These are phyloP conservation scores for Takifugu rubripes DNA, from an alignment of 2,797 vertebrate species.

Conservation along the genomic window DNA sequence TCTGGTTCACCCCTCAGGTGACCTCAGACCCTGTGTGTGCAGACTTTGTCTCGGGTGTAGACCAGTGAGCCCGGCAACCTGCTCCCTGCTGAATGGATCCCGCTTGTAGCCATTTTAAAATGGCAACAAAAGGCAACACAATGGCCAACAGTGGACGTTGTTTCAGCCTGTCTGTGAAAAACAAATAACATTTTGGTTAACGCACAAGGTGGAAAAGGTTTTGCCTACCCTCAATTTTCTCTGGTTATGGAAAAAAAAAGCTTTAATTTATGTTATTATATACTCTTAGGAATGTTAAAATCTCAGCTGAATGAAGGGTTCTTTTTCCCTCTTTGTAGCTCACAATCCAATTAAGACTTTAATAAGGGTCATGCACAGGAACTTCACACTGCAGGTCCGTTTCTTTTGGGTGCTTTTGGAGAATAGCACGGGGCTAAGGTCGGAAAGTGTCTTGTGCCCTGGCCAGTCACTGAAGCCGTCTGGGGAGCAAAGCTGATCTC, in stretches of 20 bases:
- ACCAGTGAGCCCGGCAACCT: conserved; percentile 76
- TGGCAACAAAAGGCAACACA: conserved; percentile 80
- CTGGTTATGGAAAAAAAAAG: conserved; percentile 34
- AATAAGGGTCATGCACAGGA: conserved; percentile 91
- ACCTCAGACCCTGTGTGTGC: conserved; percentile 74
- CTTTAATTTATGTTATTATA: conserved; percentile 65
- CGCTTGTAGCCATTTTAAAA: conserved; percentile 89
- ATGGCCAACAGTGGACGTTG: conserved; percentile 78
- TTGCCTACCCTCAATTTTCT: conserved; percentile 55
- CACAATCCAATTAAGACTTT: conserved; percentile 95
- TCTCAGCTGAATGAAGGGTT: conserved; percentile 79
- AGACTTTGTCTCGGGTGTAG: conserved; percentile 79
- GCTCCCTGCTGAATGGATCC: conserved; percentile 79
- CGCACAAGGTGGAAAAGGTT: conserved; percentile 74
- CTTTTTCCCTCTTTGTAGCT: conserved; percentile 72
- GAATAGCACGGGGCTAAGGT: conserved; percentile 60
- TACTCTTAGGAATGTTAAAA: conserved; percentile 69
- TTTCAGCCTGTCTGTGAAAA: conserved; percentile 84
- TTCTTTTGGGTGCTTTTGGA: conserved; percentile 69
- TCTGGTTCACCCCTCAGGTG: conserved; percentile 58
- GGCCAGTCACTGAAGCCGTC: conserved; percentile 60
- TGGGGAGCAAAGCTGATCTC: conserved; percentile 51
- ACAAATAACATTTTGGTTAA: conserved; percentile 77
- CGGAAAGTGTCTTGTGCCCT: conserved; percentile 68
- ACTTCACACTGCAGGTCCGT: conserved; percentile 86